Conservation (phyloP, 2,113 vertebrate genomes). For the Lamprotornis superbus region DNA sequence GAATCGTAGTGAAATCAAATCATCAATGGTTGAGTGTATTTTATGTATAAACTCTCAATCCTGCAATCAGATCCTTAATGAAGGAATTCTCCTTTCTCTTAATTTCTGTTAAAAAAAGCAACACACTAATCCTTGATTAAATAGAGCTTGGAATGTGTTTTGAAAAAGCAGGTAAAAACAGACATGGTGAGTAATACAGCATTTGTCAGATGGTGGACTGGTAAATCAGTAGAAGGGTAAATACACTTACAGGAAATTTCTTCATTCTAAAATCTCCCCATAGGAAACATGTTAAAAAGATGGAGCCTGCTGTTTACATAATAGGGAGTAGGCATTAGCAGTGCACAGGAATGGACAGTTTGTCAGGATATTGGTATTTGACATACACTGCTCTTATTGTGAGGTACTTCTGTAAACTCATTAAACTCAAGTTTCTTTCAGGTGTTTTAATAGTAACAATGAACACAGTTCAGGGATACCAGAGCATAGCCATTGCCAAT, state of each 20-base stretch:
- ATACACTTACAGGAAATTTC: neutral
- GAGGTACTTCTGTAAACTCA: neutral
- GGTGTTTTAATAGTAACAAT: neutral
- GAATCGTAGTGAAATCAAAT: neutral
- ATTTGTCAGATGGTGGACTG: neutral
- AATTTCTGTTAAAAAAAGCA: neutral
- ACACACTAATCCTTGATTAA: neutral
- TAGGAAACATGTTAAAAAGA: neutral
- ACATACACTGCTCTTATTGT: neutral
- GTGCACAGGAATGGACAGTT: neutral
- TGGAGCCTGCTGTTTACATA: neutral
- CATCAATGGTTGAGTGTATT: neutral
- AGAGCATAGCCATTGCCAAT: neutral
- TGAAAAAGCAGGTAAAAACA: neutral
- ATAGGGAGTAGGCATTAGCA: neutral
- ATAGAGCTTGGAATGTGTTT: neutral
- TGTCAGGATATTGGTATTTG: neutral
- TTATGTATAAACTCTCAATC: neutral
- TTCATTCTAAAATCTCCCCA: neutral
- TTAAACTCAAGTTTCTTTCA: neutral
- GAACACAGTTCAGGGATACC: neutral
- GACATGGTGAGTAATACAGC: neutral
- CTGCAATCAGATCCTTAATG: neutral
- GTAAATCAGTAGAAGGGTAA: neutral
- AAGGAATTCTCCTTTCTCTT: neutral